These are phyloP conservation scores for Chirona hameri DNA, from an alignment of 2,888 invertebrate genomes.

Conservation along the genomic window DNA sequence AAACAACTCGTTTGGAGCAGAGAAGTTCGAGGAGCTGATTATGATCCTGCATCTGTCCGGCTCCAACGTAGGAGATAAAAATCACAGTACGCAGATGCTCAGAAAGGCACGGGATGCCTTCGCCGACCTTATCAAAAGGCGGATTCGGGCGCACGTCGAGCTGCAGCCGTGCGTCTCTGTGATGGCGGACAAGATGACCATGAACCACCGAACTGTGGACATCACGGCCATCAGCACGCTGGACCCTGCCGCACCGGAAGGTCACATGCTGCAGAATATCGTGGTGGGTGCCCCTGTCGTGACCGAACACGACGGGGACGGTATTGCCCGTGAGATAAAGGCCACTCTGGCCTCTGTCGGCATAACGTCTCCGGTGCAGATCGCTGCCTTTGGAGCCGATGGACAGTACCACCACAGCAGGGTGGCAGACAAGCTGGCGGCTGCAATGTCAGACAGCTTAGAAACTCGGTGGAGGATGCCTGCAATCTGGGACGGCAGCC, in stretches of 20 bases:
- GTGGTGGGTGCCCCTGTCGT: background rate
- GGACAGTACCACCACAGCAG: background rate
- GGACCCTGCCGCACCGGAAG: background rate
- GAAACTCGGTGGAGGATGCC: background rate
- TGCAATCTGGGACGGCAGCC: background rate
- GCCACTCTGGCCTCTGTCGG: background rate
- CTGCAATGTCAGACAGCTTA: background rate
- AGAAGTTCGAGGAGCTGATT: background rate
- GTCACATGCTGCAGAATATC: background rate
- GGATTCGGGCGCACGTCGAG: background rate
- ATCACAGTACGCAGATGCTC: background rate
- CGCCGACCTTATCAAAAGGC: background rate
- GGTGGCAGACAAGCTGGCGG: background rate
- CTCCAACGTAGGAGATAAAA: background rate
- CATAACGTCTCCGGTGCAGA: background rate
- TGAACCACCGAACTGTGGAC: background rate
- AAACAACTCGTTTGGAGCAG: background rate
- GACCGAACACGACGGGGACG: background rate
- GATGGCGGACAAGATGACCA: background rate
- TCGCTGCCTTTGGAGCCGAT: background rate
- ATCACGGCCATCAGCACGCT: background rate
- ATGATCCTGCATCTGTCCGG: background rate
- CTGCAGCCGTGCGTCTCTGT: background rate
- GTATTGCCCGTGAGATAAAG: background rate
- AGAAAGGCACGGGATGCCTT: background rate